Evolutionary conservation across 2,797 vertebrate genomes (phyloP), one percentile per base, ranked within the genome.

Genomic region (Onychomys leucogaster): DNA sequence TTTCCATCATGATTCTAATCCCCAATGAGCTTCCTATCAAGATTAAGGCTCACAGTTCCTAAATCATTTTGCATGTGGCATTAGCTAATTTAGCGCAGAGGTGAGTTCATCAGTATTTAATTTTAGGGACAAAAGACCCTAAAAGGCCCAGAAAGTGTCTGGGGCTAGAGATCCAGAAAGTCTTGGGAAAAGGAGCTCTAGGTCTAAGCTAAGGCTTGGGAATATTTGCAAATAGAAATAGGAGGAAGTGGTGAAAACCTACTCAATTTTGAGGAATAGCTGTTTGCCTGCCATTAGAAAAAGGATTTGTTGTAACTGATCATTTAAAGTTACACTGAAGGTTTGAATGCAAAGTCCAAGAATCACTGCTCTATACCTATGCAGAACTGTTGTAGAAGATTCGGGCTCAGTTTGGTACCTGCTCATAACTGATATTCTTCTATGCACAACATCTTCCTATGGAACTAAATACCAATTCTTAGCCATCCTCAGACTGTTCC

Each of bases 381-480:
- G 41, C 71, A 6, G 92, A 92, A 78, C 19, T 55, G 19, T 81
- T 90, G n/a, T 61, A 19, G 49, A 94, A 90, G 84, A 87, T 59
- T 61, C 63, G 91, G 49, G 16, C 8, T 69, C 69, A 27, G 52
- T 52, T n/a, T 19, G 25, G 37, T 25, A 65, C 6, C 41, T 89
- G 2, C 41, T 67, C 27, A 11, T 77, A 75, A 73, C 10, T 21
- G 16, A 55, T 32, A 19, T 8, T 2, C 25, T 49, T 67, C 13
- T 32, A 49, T 32, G 21, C 61, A 52, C 6, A 86, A 21, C 19
- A 61, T 34, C 17, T 95, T 63, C 14, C 34, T 73, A 32, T 12
- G 59, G 29, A 94, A 76, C 67, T 78, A 92, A 92, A 17, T 86
- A 55, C 81, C 52, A 23, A 55, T 90, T n/a, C 34, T 90, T 73